A percentile compares a stretch with the other conserved stretches of the same genome.
phyloP scores from a whole-genome alignment of 2,113 vertebrate genomes.

The Labrus mixtus region DNA sequence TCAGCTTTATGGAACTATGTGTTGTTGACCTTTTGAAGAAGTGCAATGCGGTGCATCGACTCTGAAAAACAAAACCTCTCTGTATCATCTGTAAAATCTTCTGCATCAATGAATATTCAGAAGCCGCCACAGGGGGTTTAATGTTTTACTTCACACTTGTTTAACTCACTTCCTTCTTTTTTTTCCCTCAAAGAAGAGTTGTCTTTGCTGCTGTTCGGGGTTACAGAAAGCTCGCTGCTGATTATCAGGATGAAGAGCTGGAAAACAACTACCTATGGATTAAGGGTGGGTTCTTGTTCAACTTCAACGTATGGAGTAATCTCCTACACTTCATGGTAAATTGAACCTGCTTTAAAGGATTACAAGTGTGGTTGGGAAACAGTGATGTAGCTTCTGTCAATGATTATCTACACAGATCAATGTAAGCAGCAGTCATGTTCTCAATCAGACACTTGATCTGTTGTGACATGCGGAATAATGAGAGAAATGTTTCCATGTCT shows the following conservation, averaged over 20 bases:
- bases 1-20: conserved; percentile 1
- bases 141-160: conserved; percentile 34
- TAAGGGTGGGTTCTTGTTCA: neutral
- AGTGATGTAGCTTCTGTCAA: too few species aligned
- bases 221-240: conserved; percentile 5
- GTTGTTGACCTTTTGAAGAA: conserved; percentile 11
- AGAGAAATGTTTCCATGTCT: neutral
- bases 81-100: conserved; percentile 40
- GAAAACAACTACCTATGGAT: neutral
- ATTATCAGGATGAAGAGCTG: neutral
- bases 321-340: neutral
- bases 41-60: neutral
- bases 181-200: neutral
- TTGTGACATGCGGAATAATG: neutral
- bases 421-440: neutral
- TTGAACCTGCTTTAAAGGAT: too few species aligned
- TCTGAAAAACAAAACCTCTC: conserved; percentile 24
- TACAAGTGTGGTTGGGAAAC: too few species aligned
- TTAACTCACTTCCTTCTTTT: conserved; percentile 13
- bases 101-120: conserved; percentile 55
- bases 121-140: conserved; percentile 26
- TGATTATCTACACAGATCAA: too few species aligned
- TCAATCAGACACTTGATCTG: neutral
- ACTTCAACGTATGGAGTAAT: neutral
- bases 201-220: conserved; percentile 1